Evolutionary conservation across 2,797 vertebrate genomes (phyloP).

Genomic region (Melanotaenia parkinsoni): DNA sequence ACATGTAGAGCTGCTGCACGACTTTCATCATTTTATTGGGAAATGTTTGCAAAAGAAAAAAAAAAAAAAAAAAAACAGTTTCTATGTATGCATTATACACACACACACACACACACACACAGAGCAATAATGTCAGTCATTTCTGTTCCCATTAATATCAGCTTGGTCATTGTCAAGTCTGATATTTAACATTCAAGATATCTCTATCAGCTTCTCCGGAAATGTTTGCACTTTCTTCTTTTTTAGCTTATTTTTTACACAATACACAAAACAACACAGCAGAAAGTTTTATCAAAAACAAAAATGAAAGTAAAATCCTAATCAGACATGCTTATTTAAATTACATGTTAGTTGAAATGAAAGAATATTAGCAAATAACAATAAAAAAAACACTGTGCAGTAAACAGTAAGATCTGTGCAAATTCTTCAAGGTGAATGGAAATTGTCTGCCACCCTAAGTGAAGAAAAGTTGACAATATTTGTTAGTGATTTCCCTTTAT

Average conservation of each 20-base stretch:
- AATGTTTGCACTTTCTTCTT: constrained; percentile 2
- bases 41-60: background rate
- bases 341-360: constrained; percentile 41
- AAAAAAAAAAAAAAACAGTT: constrained; percentile 4
- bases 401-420: constrained; percentile 32
- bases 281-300: constrained; percentile 9
- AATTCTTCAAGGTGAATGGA: constrained; percentile 33
- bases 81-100: background rate
- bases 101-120: background rate
- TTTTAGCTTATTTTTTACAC: constrained; percentile 4
- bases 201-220: background rate
- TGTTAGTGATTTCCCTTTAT: background rate
- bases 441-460: constrained; percentile 47
- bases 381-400: constrained; percentile 24
- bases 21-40: constrained; percentile 1
- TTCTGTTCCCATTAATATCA: constrained; percentile 4
- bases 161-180: background rate
- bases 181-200: background rate
- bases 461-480: constrained; percentile 20
- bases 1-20: background rate
- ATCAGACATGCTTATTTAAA: constrained; percentile 33
- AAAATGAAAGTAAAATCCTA: constrained; percentile 20
- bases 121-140: background rate
- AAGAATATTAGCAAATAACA: constrained; percentile 12
- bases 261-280: constrained; percentile 12